Conservation (phyloP, 2,888 invertebrate species). For the Ochropleura plecta region DNA sequence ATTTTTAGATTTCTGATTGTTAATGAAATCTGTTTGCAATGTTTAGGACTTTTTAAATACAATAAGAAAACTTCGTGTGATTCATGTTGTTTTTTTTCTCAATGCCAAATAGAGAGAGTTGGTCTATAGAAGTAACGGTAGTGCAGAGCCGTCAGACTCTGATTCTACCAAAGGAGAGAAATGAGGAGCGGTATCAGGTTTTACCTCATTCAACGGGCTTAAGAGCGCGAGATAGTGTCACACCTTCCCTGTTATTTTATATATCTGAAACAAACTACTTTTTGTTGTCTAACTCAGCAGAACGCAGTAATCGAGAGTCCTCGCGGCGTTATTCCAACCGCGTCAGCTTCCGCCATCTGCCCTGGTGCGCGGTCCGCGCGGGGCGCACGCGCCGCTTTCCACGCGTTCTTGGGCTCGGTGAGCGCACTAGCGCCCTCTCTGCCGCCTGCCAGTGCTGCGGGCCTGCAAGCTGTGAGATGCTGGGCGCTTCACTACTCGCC, state of each 20-base stretch:
- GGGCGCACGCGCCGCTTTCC: constrained; percentile 93
- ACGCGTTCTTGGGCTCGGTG: constrained; percentile 96
- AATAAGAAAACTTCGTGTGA: not conserved
- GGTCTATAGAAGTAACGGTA: not conserved
- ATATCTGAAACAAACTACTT: not conserved
- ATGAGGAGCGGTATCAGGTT: not conserved
- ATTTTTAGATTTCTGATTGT: not conserved
- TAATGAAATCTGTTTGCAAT: too few species aligned
- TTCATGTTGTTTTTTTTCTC: not conserved
- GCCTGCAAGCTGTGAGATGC: constrained; percentile 97
- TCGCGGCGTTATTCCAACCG: constrained; percentile 72
- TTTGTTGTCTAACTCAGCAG: constrained; percentile 52
- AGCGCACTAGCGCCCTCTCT: constrained; percentile 97
- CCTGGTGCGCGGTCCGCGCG: constrained; percentile 82
- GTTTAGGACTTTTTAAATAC: not conserved
- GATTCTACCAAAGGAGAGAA: not conserved
- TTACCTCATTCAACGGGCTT: not conserved
- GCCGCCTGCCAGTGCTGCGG: constrained; percentile 96
- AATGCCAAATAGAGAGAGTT: not conserved
- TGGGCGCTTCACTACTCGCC: constrained; percentile 97
- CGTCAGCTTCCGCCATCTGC: constrained; percentile 82
- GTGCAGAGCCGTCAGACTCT: not conserved
- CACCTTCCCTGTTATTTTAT: not conserved
- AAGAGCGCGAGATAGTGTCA: not conserved
- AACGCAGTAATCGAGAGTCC: constrained; percentile 69